phyloP scores from a whole-genome alignment of 1,140 invertebrate genomes.

The Cylas formicarius region DNA sequence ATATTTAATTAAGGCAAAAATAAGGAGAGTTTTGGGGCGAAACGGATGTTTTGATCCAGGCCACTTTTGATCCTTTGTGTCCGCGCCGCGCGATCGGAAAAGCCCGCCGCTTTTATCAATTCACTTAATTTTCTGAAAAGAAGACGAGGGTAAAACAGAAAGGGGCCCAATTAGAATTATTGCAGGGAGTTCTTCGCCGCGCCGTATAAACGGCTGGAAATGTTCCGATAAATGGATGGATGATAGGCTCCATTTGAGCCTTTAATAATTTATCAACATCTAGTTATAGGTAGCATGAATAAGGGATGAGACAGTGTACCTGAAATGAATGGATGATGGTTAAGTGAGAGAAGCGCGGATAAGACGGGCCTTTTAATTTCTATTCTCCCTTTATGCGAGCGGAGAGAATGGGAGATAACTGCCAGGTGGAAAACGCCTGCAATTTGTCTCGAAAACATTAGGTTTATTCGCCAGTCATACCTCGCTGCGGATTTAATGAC shows the following conservation, averaged over 20 bases:
- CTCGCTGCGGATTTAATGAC: too few species aligned
- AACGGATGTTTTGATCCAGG: background rate
- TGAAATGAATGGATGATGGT: conserved; percentile 32
- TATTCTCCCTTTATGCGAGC: background rate
- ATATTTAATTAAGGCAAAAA: conserved; percentile 1
- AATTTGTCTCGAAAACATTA: too few species aligned
- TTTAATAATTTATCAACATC: conserved; percentile 35
- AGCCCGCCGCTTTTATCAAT: background rate
- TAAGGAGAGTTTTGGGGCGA: background rate
- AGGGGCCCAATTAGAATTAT: conserved; percentile 1
- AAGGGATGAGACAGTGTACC: conserved; percentile 34
- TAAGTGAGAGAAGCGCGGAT: conserved; percentile 24
- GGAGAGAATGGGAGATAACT: too few species aligned
- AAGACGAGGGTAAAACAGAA: background rate
- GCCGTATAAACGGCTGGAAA: too few species aligned
- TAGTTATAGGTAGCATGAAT: conserved; percentile 35
- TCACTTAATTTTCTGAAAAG: background rate
- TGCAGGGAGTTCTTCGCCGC: too few species aligned
- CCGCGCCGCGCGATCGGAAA: background rate
- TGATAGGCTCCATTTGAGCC: conserved; percentile 16
- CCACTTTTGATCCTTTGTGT: background rate
- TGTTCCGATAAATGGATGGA: background rate
- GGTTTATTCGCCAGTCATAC: too few species aligned
- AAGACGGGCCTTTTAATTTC: conserved; percentile 20
- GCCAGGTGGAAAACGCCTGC: too few species aligned